These are phyloP conservation scores for Rhinopomastus cyanomelas DNA, from an alignment of 2,113 vertebrate species.

Conservation along the genomic window DNA sequence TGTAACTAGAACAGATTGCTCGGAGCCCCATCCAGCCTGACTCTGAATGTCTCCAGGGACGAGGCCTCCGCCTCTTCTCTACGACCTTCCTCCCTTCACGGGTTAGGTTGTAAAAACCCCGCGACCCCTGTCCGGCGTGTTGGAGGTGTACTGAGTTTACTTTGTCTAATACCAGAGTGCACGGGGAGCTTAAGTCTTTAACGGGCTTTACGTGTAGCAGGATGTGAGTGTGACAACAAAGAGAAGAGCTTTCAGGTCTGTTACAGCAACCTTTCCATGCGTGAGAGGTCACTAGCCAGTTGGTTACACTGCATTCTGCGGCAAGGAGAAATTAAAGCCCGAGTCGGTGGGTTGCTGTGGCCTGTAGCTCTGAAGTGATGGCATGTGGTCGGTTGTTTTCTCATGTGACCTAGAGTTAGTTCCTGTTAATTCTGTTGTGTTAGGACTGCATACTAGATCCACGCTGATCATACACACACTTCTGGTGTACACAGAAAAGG, in stretches of 20 bases:
- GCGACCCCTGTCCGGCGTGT: accelerated
- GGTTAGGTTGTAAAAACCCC: accelerated
- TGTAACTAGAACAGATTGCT: too few species aligned
- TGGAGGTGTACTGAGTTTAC: accelerated
- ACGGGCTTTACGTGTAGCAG: background rate
- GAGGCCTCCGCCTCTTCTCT: too few species aligned
- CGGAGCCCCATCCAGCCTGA: too few species aligned
- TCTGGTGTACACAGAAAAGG: background rate
- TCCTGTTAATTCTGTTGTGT: background rate
- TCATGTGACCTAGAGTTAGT: accelerated
- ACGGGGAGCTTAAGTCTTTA: background rate
- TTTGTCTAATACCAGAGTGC: too few species aligned
- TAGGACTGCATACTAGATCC: background rate
- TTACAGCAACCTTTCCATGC: background rate
- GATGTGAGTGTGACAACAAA: accelerated
- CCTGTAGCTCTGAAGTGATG: background rate
- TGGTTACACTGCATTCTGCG: accelerated
- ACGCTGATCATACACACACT: accelerated
- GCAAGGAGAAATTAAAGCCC: too few species aligned
- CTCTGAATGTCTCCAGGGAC: too few species aligned
- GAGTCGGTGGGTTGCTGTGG: background rate
- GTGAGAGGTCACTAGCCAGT: background rate
- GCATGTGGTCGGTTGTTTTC: background rate
- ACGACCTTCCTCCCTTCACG: too few species aligned
- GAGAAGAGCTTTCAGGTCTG: background rate